Conservation (phyloP, 2,888 invertebrate species). For the Thalpophila matura region DNA sequence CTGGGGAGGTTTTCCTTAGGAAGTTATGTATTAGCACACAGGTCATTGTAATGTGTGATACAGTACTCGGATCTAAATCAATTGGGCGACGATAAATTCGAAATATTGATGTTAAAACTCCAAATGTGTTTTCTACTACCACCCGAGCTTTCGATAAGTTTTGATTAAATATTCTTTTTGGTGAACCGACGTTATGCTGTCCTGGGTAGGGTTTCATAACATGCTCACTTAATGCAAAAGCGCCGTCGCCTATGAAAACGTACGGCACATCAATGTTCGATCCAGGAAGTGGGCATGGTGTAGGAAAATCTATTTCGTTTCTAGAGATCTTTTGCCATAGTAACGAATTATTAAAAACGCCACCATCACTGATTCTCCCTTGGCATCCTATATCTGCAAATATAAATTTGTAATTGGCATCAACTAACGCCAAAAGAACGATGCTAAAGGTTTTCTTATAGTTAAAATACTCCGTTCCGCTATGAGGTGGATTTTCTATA, state of each 20-base stretch:
- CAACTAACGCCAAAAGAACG: constrained; percentile 66
- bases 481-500: constrained; percentile 56
- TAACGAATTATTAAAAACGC: constrained; percentile 49
- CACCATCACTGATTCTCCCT: constrained; percentile 58
- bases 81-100: constrained; percentile 59
- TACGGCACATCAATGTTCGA: constrained; percentile 63
- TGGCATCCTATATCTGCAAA: constrained; percentile 61
- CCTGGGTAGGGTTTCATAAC: constrained; percentile 69
- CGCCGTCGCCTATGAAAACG: constrained; percentile 66
- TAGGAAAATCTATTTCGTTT: constrained; percentile 59
- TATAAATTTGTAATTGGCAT: constrained; percentile 66
- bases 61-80: constrained; percentile 58
- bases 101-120: constrained; percentile 62
- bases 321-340: constrained; percentile 59
- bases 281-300: constrained; percentile 59
- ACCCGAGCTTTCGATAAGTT: constrained; percentile 56
- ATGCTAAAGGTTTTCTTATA: constrained; percentile 63
- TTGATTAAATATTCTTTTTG: constrained; percentile 62
- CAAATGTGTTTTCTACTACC: constrained; percentile 62
- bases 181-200: constrained; percentile 56
- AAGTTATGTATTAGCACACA: constrained; percentile 67
- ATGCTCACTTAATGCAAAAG: constrained; percentile 65
- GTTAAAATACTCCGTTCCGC: constrained; percentile 53
- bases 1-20: constrained; percentile 43
- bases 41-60: constrained; percentile 63